phyloP scores from a whole-genome alignment of 2,113 vertebrate genomes.

The Theristicus caerulescens region DNA sequence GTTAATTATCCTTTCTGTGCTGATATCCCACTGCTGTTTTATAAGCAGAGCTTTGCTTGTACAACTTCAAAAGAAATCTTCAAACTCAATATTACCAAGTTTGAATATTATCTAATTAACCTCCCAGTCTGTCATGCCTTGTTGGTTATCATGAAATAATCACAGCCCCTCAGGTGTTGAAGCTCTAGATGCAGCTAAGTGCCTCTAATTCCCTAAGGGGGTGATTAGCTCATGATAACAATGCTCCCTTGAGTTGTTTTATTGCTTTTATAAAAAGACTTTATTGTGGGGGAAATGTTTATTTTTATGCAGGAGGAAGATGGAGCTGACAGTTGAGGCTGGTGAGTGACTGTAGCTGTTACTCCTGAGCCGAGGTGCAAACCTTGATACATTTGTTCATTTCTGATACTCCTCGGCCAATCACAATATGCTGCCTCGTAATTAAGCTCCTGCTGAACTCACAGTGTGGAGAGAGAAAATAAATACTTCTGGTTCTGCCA shows the following conservation, averaged over 20 bases:
- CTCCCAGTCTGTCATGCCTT: slow-evolving; percentile 70
- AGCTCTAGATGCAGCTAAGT: slow-evolving; percentile 71
- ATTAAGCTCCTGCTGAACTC: slow-evolving; percentile 49
- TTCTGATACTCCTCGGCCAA: slow-evolving; percentile 53
- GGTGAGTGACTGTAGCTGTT: slow-evolving; percentile 62
- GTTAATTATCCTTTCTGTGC: slow-evolving; percentile 70
- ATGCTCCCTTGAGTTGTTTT: slow-evolving; percentile 76
- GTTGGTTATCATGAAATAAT: slow-evolving; percentile 75
- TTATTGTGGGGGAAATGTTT: slow-evolving; percentile 77
- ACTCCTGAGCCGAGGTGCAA: slow-evolving; percentile 34
- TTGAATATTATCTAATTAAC: slow-evolving; percentile 80
- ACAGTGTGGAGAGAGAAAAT: slow-evolving; percentile 22
- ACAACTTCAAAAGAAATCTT: slow-evolving; percentile 74
- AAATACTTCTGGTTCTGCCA: slow-evolving; percentile 56
- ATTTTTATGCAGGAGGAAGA: slow-evolving; percentile 76
- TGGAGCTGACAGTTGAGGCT: slow-evolving; percentile 73
- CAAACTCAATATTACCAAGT: slow-evolving; percentile 67
- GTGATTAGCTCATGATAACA: slow-evolving; percentile 79
- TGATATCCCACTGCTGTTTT: slow-evolving; percentile 59
- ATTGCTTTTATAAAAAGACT: slow-evolving; percentile 77
- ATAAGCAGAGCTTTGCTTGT: slow-evolving; percentile 66
- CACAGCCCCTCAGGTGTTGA: slow-evolving; percentile 74
- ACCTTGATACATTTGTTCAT: slow-evolving; percentile 50
- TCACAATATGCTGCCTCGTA: slow-evolving; percentile 1
- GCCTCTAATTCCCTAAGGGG: slow-evolving; percentile 76